Base-by-base conservation (phyloP, 2,113 vertebrate genomes). In the Neopipo cinnamomea region DNA sequence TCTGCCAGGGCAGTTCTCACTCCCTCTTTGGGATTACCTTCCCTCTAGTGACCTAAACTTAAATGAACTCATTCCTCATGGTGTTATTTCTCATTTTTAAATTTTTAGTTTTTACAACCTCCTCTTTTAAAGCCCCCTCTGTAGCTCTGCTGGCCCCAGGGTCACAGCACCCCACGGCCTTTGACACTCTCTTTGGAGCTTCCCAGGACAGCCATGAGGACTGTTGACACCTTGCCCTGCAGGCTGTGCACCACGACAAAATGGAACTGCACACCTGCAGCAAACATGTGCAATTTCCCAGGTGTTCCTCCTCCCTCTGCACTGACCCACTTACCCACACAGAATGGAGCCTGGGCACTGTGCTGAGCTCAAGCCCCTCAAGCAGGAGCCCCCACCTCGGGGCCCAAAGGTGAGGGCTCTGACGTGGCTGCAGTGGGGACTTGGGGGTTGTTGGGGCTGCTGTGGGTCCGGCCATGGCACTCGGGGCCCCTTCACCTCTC, bases 171-270 rank as follows among this genome's bases (percentile, higher is more conserved):
- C 42, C 27, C 28, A 8, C 1, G 13, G 10, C 35, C 5, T 4
- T 21, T 21, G 31, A 14, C 9, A 2, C 9, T 23, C 6, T 49
- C 20, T 16, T 65, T 41, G 30, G 11, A 52, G 35, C 33, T 30
- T 49, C 49, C 35, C 44, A 44, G 59, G 24, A 8, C 0, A 0
- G 22, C 35, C 19, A 8, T 2, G 14, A 89, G 47, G 30, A 68
- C 15, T 15, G 14, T 0, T 27, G 56, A 72, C 30, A 1, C 1
- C 7, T 0, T 72, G 23, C 56, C 65, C 59, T 33, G 9, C 14
- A 6, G 44, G 4, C 0, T 19, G 14, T 0, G 0, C 52, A 21
- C 20, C 2, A 1, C 16, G 18, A 81, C 17, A 25, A 58, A 58
- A 23, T 2, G 31, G 33, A 20, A 41, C 22, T 53, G 56, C 44